A percentile compares a stretch with the other conserved stretches of the same genome.
These are phyloP conservation scores for Chlorodrepanis virens DNA, from an alignment of 2,113 vertebrate genomes.

Conservation along the genomic window DNA sequence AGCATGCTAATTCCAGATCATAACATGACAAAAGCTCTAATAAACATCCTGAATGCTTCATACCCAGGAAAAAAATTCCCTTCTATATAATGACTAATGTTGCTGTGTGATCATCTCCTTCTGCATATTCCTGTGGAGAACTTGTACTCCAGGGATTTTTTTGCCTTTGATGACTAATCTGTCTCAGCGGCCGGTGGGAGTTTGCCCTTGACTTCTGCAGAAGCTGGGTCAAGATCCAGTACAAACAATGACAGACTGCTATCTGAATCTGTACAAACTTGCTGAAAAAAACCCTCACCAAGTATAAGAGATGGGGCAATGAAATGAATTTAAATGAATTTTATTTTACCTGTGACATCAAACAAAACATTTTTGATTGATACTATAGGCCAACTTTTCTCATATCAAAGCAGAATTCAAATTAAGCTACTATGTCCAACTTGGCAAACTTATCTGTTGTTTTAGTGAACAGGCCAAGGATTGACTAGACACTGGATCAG, in stretches of 20 bases:
- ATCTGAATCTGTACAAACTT: neutral
- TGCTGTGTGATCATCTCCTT: neutral
- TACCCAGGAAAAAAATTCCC: neutral
- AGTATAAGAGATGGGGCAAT: neutral
- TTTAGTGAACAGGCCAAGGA: neutral
- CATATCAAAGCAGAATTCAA: neutral
- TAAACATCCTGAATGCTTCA: neutral
- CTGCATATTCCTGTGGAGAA: neutral
- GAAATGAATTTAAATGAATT: neutral
- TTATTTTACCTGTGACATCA: neutral
- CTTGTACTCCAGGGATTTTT: neutral
- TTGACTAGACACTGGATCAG: slow-evolving; percentile 13
- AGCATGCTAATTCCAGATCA: neutral
- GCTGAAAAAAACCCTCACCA: neutral
- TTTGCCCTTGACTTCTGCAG: neutral
- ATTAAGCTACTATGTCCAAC: neutral
- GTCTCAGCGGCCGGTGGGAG: neutral
- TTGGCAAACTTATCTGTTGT: neutral
- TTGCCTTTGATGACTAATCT: neutral
- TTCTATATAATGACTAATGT: neutral
- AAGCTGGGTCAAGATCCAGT: slow-evolving; percentile 9
- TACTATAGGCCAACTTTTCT: neutral
- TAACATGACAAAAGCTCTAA: neutral
- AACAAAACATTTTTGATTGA: neutral
- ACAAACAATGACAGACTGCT: neutral